These are phyloP conservation scores for Orthonyx spaldingii DNA, from an alignment of 2,113 vertebrate genomes.

Conservation along the genomic window DNA sequence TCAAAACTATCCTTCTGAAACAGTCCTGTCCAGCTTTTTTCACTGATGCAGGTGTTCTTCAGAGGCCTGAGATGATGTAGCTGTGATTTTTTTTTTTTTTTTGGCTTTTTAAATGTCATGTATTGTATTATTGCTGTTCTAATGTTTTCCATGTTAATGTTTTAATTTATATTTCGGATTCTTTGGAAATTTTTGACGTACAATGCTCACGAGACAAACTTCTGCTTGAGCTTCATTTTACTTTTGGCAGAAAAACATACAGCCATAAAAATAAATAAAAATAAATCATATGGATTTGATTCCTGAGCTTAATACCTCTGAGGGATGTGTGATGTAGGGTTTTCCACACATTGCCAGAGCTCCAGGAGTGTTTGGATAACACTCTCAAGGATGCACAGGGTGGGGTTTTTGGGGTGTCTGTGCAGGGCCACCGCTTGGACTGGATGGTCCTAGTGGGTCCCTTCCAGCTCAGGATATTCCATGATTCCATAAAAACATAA, in stretches of 20 bases:
- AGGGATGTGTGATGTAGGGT: background rate
- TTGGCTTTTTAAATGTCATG: background rate
- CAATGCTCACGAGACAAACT: background rate
- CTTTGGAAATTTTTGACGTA: background rate
- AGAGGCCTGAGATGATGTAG: background rate
- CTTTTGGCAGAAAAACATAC: background rate
- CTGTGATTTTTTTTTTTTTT: background rate
- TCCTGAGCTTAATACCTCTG: background rate
- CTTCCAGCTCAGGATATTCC: background rate
- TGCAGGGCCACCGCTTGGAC: background rate
- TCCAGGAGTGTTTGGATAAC: fast-evolving
- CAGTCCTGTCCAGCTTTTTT: background rate
- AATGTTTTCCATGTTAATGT: background rate
- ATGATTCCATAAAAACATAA: background rate
- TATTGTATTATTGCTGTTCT: background rate
- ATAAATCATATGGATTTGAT: background rate
- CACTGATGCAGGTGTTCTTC: background rate
- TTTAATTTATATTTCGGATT: background rate
- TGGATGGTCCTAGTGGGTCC: background rate
- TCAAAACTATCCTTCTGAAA: background rate
- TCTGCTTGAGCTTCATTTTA: background rate
- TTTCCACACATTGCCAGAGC: background rate
- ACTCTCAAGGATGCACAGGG: background rate
- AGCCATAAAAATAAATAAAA: background rate
- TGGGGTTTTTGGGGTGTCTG: background rate